These are phyloP conservation scores for Philonicus albiceps DNA, from an alignment of 2,888 invertebrate species.

Conservation along the genomic window DNA sequence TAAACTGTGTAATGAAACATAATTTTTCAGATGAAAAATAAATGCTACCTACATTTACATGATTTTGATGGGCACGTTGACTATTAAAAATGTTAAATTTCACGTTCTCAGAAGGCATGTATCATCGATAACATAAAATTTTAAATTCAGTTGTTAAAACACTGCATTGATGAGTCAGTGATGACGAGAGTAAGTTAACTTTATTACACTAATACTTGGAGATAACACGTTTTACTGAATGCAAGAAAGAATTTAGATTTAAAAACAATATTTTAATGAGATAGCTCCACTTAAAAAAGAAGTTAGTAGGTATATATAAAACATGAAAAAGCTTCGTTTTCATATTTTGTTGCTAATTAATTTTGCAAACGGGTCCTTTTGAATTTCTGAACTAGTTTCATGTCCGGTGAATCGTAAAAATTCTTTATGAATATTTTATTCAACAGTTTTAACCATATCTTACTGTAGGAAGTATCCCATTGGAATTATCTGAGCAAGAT, in stretches of 20 bases:
- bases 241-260: neutral
- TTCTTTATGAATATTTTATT: neutral
- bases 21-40: no score
- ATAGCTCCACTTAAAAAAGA: neutral
- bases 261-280: neutral
- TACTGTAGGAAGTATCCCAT: neutral
- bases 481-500: neutral
- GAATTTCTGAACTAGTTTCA: neutral
- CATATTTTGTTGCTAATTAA: neutral
- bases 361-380: neutral
- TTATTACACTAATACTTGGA: neutral
- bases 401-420: neutral
- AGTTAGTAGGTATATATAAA: neutral
- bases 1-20: no score
- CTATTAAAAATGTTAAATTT: no score
- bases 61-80: no score
- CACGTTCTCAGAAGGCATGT: no score
- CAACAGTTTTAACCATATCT: neutral
- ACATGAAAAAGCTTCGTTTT: neutral
- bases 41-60: no score
- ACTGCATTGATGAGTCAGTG: neutral
- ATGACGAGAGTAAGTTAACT: neutral
- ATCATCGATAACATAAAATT: neutral
- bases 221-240: neutral
- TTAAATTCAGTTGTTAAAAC: neutral